Conservation (phyloP, 2,113 vertebrate genomes). For the Catagonus wagneri region DNA sequence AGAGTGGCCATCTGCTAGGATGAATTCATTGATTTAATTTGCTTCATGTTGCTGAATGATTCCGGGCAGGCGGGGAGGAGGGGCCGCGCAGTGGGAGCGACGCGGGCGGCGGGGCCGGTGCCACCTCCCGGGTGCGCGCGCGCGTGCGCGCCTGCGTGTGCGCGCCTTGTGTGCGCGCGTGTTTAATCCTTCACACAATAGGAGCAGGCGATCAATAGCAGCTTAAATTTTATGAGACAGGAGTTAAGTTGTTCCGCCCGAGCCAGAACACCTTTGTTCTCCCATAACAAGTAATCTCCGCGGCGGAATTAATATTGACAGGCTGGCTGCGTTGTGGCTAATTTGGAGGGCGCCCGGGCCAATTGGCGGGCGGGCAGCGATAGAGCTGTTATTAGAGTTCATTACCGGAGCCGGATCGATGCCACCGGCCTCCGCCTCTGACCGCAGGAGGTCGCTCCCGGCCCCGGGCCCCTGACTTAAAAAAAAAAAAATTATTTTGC, state of each 20-base stretch:
- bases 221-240: conserved; percentile 94
- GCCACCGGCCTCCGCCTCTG: conserved; percentile 57
- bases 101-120: conserved; percentile 65
- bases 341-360: conserved; percentile 93
- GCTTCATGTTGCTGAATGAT: conserved; percentile 94
- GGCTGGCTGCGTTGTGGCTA: conserved; percentile 93
- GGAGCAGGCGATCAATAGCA: conserved; percentile 91
- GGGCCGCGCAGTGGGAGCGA: conserved; percentile 67
- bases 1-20: conserved; percentile 99
- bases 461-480: conserved; percentile 78
- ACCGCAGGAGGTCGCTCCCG: not conserved
- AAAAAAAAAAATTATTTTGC: not conserved
- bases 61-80: conserved; percentile 87
- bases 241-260: conserved; percentile 91
- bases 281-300: conserved; percentile 92
- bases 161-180: conserved; percentile 9
- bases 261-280: conserved; percentile 95
- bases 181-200: conserved; percentile 89
- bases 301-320: conserved; percentile 94
- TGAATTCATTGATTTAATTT: conserved; percentile 99
- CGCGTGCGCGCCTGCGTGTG: not conserved
- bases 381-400: conserved; percentile 96
- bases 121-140: conserved; percentile 27
- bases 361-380: conserved; percentile 91
- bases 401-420: conserved; percentile 95